Conservation (phyloP, 2,797 vertebrate genomes). For the Lepidocolaptes lacrymiger region DNA sequence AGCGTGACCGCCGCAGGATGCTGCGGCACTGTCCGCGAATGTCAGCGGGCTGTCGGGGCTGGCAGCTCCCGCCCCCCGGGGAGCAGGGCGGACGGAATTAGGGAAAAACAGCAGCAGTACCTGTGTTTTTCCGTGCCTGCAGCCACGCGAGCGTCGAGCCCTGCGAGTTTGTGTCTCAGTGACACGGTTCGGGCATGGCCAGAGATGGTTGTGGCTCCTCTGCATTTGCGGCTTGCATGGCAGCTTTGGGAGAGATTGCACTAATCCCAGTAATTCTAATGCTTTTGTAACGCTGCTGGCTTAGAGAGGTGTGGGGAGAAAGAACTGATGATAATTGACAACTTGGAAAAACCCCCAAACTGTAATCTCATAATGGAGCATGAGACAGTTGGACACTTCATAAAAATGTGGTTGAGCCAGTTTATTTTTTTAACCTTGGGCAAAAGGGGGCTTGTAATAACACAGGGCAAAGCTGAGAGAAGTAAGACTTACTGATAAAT, state of each 20-base stretch:
- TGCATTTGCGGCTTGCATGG: rapidly evolving
- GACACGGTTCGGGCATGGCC: background rate
- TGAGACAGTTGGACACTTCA: background rate
- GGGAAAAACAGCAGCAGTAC: rapidly evolving
- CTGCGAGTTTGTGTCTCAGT: rapidly evolving
- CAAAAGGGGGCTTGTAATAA: background rate
- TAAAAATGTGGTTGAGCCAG: background rate
- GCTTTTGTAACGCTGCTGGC: background rate
- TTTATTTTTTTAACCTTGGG: background rate
- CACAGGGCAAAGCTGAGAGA: background rate
- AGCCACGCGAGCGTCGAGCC: rapidly evolving
- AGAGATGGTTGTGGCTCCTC: rapidly evolving
- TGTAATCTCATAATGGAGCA: rapidly evolving
- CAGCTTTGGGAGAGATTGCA: rapidly evolving
- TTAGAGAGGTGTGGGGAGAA: rapidly evolving
- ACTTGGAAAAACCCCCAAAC: background rate
- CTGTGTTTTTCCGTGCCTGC: rapidly evolving
- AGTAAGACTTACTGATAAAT: background rate
- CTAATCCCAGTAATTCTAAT: rapidly evolving
- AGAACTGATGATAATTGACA: background rate
- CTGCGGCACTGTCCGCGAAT: background rate
- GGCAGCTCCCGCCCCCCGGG: rapidly evolving
- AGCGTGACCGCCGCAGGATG: background rate
- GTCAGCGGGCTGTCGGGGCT: rapidly evolving
- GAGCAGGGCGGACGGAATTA: background rate